A percentile compares a stretch with the other conserved stretches of the same genome.
Conservation (phyloP, 1,140 invertebrate genomes). For the Pogonomyrmex californicus region DNA sequence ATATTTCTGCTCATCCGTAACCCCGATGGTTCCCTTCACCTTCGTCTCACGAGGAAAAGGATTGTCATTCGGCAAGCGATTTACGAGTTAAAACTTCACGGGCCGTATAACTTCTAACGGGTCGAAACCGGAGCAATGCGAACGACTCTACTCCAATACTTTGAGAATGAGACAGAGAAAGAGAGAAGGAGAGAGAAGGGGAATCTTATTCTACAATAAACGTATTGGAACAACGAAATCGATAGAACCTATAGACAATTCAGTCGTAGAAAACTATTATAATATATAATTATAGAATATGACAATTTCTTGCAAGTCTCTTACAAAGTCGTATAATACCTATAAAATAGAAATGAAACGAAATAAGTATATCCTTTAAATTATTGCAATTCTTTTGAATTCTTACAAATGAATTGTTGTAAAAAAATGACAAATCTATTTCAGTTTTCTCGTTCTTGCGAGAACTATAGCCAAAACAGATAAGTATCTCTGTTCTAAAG, state of each 20-base stretch:
- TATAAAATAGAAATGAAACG: neutral
- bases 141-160: neutral
- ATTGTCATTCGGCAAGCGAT: conserved; percentile 13
- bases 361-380: neutral
- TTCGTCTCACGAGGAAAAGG: neutral
- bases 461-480: neutral
- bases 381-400: neutral
- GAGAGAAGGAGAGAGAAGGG: neutral
- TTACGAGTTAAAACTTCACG: conserved; percentile 40
- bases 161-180: neutral
- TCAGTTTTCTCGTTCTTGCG: neutral
- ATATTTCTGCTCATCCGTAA: conserved; percentile 28
- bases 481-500: conserved; percentile 37
- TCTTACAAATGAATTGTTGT: neutral
- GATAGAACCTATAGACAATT: neutral
- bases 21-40: neutral
- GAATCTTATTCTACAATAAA: neutral
- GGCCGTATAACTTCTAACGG: conserved; percentile 33
- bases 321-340: too few relatives aligned
- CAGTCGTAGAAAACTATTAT: neutral
- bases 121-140: neutral
- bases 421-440: neutral
- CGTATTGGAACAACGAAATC: neutral
- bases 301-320: neutral
- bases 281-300: conserved; percentile 24